Evolutionary conservation across 1,140 invertebrate species (phyloP).

Genomic region (Callitettix versicolor): DNA sequence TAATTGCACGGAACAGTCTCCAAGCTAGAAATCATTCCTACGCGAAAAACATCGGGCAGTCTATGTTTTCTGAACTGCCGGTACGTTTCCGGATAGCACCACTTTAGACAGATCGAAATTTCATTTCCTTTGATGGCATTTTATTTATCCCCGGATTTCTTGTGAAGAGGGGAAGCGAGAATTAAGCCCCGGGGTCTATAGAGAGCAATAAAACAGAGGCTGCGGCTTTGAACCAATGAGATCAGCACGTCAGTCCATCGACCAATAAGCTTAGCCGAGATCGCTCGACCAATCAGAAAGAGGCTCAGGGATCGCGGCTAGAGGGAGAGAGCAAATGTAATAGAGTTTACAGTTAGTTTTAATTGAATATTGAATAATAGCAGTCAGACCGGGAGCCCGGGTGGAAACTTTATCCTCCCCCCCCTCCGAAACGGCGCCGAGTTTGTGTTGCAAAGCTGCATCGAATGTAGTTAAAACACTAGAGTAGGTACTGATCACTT

Average conservation of each 20-base stretch:
- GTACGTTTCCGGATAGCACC: neutral
- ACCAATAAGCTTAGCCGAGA: slow-evolving; percentile 14
- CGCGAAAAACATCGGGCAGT: neutral
- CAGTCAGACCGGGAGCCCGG: neutral
- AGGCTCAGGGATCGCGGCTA: slow-evolving; percentile 7
- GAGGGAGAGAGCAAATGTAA: slow-evolving; percentile 6
- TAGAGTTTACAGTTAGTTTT: slow-evolving; percentile 10
- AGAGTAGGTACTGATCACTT: too few species aligned
- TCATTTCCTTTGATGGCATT: slow-evolving; percentile 20
- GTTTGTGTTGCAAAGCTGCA: too few species aligned
- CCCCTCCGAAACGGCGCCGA: too few species aligned
- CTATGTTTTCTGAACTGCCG: neutral
- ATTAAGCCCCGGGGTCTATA: slow-evolving; percentile 6
- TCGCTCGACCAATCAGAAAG: slow-evolving; percentile 9
- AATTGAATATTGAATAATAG: slow-evolving; percentile 13
- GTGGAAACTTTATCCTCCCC: too few species aligned
- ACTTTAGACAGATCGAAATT: slow-evolving; percentile 16
- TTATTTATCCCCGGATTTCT: slow-evolving; percentile 19
- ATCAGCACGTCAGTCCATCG: slow-evolving; percentile 6
- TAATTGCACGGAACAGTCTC: neutral
- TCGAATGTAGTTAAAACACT: too few species aligned
- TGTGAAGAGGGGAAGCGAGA: slow-evolving; percentile 2
- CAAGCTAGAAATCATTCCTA: neutral
- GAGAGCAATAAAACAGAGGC: slow-evolving; percentile 2
- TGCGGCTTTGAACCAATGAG: slow-evolving; percentile 6